Evolutionary conservation across 2,113 vertebrate genomes (phyloP), one percentile per base, ranked within the genome.

Genomic region (Paracanthobrama guichenoti): DNA sequence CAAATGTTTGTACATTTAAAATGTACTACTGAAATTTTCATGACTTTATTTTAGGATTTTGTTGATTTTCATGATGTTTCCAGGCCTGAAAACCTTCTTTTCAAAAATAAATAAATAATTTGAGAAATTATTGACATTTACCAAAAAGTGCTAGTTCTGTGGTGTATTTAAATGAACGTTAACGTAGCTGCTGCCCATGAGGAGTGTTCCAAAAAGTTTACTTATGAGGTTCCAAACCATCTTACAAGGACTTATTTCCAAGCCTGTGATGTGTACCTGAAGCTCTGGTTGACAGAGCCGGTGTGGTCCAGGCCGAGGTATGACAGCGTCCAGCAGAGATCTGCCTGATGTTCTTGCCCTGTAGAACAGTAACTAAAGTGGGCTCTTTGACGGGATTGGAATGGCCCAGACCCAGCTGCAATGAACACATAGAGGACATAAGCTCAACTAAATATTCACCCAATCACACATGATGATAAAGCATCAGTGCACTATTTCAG

Each of bases 241-340:
- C 44, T 18, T 50, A 46, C 53, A 31, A 6, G 12, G n/a, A 26
- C 66, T 6, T 83, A 42, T 55, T 8, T 55, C 53, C 53, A 55
- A 55, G 53, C 18, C 18, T 22, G 6, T 55, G 53, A 2, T 74
- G 20, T 57, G 80, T 90, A 95, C 95, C 95, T 92, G 94, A 94
- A 90, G 89, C 89, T 86, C 91, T 93, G 35, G 90, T 64, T 9
- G 92, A 89, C 83, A 90, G 86, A 85, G 93, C 92, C 0, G 94
- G 94, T 13, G 94, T 93, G 79, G 95, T 95, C 94, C 95, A 95
- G 0, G 94, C 95, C 13, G 95, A 88, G 42, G 93, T 95, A 89
- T 95, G 95, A 83, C 95, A 95, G 67, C 95, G 94, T 22, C 95
- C 95, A 39, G 93, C 94, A 13, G 95, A 95, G 74, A 95, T 93